Evolutionary conservation across 2,888 invertebrate species (phyloP), one percentile per base, ranked within the genome.

Genomic region (Lomographa bimaculata): DNA sequence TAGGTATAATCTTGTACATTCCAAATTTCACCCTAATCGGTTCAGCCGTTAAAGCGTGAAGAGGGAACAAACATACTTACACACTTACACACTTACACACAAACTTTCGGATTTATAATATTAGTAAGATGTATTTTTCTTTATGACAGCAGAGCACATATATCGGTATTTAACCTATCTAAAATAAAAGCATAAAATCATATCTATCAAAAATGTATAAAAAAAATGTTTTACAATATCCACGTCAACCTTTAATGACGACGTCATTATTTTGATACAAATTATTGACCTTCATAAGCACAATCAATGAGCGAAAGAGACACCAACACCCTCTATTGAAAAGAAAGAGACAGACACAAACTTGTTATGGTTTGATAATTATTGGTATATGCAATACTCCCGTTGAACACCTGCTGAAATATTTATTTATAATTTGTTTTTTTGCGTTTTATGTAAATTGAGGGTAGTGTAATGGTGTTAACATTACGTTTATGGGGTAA

Each of bases 391-490:
- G 7, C 8, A 29, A 10, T 19, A 23, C 17, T 9, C 20, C 4
- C 16, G 14, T 2, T 30, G 7, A 42, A 16, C 35, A 42, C 26
- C 36, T 42, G 42, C 42, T 7, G 7, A 33, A 18, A 18, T 7
- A 18, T 7, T 10, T 17, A 11, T 2, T 19, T 18, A 11, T 21
- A 19, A 14, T 24, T 32, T 23, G 18, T 28, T 23, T 23, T 12
- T 18, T 28, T 9, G 11, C 20, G 20, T 23, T 18, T 10, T 11
- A 33, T 24, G 26, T 9, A 32, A 39, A 27, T 21, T 32, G 8
- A 19, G 18, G 23, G 8, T 17, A 0, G n/a, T 8, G 23, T 39
- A 32, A 40, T 40, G 40, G 34, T 7, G 40, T 24, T 34, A 24
- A 28, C 28, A 25, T 41, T 16, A 29, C 11, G 16, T n/a, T 17